Conservation (phyloP, 1,140 invertebrate genomes). For the Planococcus citri region DNA sequence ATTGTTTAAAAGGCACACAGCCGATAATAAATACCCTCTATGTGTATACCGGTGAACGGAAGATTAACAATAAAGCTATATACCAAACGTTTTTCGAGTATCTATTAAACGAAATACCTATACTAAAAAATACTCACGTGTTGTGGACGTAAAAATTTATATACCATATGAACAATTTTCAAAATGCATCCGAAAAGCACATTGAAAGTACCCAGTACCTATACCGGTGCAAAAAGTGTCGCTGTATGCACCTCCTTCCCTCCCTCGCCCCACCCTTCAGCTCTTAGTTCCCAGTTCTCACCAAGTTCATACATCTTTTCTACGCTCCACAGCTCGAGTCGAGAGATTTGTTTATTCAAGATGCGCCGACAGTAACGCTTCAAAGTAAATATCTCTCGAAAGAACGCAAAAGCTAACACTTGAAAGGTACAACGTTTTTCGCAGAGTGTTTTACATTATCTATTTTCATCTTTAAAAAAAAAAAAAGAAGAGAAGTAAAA, state of each 20-base stretch:
- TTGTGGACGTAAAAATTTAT: neutral
- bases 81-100: neutral
- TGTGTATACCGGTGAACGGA: neutral
- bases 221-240: neutral
- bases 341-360: neutral
- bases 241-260: too few relatives aligned
- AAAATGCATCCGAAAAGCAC: neutral
- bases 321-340: too few relatives aligned
- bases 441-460: neutral
- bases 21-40: neutral
- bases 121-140: neutral
- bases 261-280: too few relatives aligned
- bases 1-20: neutral
- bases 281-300: too few relatives aligned
- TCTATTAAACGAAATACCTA: neutral
- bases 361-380: neutral
- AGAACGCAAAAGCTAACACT: slow-evolving; percentile 2
- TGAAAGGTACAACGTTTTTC: neutral
- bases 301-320: too few relatives aligned
- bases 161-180: neutral
- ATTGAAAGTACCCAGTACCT: too few relatives aligned
- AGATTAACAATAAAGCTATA: neutral
- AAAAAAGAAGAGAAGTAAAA: too few relatives aligned
- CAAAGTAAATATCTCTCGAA: neutral
- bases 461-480: neutral